phyloP scores from a whole-genome alignment of 30 jellyfish, hydroid and myxozoan species.

The Haliclystus octoradiatus region DNA sequence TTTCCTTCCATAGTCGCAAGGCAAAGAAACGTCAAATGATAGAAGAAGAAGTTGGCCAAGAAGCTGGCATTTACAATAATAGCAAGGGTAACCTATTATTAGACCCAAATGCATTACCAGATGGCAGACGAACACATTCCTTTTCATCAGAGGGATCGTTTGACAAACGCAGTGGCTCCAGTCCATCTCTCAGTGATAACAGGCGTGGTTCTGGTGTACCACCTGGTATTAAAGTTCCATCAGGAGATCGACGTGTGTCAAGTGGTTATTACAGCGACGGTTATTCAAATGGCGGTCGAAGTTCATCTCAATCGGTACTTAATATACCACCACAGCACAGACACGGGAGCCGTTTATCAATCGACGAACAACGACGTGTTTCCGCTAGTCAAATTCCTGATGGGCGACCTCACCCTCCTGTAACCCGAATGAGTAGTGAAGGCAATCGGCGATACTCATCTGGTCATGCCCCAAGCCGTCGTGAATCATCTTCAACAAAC shows the following conservation, averaged over 20 bases:
- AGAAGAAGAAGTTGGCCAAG: background rate
- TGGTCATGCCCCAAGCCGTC: background rate
- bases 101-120: background rate
- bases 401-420: background rate
- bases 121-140: background rate
- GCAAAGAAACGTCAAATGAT: background rate
- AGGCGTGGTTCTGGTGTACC: background rate
- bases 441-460: background rate
- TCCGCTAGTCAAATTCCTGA: background rate
- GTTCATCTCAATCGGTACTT: background rate
- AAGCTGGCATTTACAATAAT: background rate
- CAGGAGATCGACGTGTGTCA: background rate
- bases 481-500: background rate
- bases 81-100: background rate
- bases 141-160: conserved; percentile 1
- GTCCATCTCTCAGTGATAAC: background rate
- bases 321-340: background rate
- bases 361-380: background rate
- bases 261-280: background rate
- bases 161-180: background rate
- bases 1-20: too few species aligned
- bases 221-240: background rate
- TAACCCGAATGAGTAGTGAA: background rate
- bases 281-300: background rate
- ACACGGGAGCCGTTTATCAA: background rate